phyloP scores from a whole-genome alignment of 2,797 vertebrate species.

The Thripadectes ignobilis region DNA sequence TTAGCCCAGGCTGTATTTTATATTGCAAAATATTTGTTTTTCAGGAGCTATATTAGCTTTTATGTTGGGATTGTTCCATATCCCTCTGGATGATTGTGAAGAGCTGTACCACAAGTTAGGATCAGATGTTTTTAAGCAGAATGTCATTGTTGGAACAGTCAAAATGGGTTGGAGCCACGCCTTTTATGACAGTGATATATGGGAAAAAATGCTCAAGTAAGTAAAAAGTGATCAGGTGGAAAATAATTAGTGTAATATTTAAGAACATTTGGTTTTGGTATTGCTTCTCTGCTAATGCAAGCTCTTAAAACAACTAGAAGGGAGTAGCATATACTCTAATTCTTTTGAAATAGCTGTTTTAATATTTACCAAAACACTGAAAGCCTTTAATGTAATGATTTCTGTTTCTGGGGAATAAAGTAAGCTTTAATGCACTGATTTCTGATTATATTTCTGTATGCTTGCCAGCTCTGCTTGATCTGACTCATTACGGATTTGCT shows the following conservation, averaged over 20 bases:
- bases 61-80: conserved; percentile 93
- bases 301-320: neutral
- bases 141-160: conserved; percentile 92
- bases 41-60: conserved; percentile 94
- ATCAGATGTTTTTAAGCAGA: conserved; percentile 95
- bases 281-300: neutral
- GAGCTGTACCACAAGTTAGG: conserved; percentile 92
- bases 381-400: conserved; percentile 26
- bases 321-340: neutral
- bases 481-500: neutral
- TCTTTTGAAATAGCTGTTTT: conserved; percentile 11
- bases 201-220: conserved; percentile 96
- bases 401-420: conserved; percentile 13
- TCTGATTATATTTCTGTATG: conserved; percentile 9
- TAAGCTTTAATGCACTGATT: conserved; percentile 1
- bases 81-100: conserved; percentile 91
- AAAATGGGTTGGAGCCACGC: conserved; percentile 99
- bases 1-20: neutral
- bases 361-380: neutral
- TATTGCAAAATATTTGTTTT: conserved; percentile 41
- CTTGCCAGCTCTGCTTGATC: conserved; percentile 2
- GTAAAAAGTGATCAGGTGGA: conserved; percentile 57
- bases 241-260: neutral
- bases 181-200: conserved; percentile 93
- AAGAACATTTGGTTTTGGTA: neutral